phyloP scores from a whole-genome alignment of 2,113 vertebrate genomes.

The Chascanopsetta lugubris region DNA sequence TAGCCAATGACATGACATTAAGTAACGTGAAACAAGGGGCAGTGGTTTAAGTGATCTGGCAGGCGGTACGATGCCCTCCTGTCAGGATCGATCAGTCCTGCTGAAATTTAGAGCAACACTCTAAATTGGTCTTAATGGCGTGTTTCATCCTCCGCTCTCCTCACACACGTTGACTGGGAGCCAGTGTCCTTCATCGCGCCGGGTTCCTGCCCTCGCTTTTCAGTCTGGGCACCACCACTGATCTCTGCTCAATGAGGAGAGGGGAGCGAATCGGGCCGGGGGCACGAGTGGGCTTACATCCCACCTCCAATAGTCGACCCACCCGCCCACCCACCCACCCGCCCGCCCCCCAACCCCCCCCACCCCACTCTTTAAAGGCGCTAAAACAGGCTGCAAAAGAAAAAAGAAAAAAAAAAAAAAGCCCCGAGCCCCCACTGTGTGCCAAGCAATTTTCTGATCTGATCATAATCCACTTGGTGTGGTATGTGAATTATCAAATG shows the following conservation, averaged over 20 bases:
- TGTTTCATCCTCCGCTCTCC: conserved; percentile 80
- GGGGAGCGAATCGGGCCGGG: conserved; percentile 62
- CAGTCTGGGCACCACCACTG: conserved; percentile 74
- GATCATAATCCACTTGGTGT: conserved; percentile 58
- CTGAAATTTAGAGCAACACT: conserved; percentile 83
- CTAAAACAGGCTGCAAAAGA: conserved; percentile 59
- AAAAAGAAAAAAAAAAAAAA: no score
- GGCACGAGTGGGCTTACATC: conserved; percentile 68
- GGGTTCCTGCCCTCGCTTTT: conserved; percentile 76
- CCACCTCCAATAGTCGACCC: conserved; percentile 65
- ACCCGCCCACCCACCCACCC: no score
- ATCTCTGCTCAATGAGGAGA: conserved; percentile 76
- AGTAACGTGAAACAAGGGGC: conserved; percentile 74
- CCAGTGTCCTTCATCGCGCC: conserved; percentile 76
- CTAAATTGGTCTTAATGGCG: conserved; percentile 83
- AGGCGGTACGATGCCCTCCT: conserved; percentile 81
- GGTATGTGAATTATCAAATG: conserved; percentile 54
- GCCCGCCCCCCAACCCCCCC: no score
- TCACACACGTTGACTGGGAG: conserved; percentile 71
- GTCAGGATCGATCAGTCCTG: conserved; percentile 84
- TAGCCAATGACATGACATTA: conserved; percentile 80
- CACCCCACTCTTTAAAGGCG: conserved; percentile 51
- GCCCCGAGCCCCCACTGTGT: conserved; percentile 29
- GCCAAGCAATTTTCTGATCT: conserved; percentile 60
- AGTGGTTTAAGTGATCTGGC: conserved; percentile 83